A percentile compares a stretch with the other conserved stretches of the same genome.
Evolutionary conservation across 1,140 invertebrate species (phyloP).

Genomic region (Neocloeon triangulifer): DNA sequence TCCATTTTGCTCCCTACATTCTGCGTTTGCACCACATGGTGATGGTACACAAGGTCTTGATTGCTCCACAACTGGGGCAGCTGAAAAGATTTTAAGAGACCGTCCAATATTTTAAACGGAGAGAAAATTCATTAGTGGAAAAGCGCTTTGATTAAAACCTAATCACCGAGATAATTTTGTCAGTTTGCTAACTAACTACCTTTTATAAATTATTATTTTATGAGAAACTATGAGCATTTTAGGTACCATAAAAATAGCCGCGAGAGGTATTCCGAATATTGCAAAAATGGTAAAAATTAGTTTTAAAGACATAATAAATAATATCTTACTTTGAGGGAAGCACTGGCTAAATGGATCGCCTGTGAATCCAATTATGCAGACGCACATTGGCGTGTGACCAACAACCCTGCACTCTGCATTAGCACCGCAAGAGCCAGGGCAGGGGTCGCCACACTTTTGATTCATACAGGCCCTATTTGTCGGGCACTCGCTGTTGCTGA

Average conservation of each 20-base stretch:
- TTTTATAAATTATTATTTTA: no score
- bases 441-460: slow-evolving; percentile 19
- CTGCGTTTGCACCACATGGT: slow-evolving; percentile 17
- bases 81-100: slow-evolving; percentile 4
- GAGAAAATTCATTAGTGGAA: no score
- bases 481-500: slow-evolving; percentile 41
- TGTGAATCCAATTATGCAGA: slow-evolving; percentile 13
- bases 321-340: slow-evolving; percentile 15
- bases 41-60: slow-evolving; percentile 14
- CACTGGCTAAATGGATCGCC: slow-evolving; percentile 14
- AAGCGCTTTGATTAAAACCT: no score
- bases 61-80: slow-evolving; percentile 1
- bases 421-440: slow-evolving; percentile 14
- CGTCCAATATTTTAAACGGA: no score
- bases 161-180: no score
- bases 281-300: not conserved
- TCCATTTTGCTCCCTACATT: slow-evolving; percentile 22
- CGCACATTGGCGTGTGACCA: slow-evolving; percentile 15
- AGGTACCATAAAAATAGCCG: no score
- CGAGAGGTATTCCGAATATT: no score
- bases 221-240: no score
- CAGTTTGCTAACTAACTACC: no score
- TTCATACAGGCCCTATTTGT: slow-evolving; percentile 18
- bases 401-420: slow-evolving; percentile 16
- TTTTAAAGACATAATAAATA: no score